phyloP scores from a whole-genome alignment of 2,888 invertebrate genomes.

The Orthosia gracilis region DNA sequence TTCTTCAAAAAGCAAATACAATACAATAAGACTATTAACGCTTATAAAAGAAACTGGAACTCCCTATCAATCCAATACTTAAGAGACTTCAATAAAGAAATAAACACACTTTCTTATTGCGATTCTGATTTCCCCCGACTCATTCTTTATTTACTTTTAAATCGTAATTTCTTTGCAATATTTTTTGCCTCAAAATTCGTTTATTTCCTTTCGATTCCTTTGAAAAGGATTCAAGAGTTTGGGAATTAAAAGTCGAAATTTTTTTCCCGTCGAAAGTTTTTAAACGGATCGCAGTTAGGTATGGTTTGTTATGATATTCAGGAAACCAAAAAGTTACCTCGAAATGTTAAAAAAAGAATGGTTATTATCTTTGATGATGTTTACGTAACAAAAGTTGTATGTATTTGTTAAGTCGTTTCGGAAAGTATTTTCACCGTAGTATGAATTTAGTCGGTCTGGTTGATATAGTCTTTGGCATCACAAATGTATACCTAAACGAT shows the following conservation, averaged over 20 bases:
- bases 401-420: not conserved
- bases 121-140: constrained; percentile 48
- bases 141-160: constrained; percentile 49
- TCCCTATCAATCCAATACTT: constrained; percentile 12
- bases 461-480: no score
- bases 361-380: not conserved
- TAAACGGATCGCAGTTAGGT: not conserved
- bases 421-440: no score
- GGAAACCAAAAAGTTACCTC: constrained; percentile 9
- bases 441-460: no score
- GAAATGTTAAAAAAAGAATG: not conserved
- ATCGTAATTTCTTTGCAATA: constrained; percentile 27
- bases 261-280: constrained; percentile 18
- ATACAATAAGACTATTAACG: not conserved
- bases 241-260: constrained; percentile 10
- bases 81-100: constrained; percentile 38
- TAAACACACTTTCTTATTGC: constrained; percentile 38
- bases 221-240: constrained; percentile 30
- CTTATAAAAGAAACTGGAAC: not conserved
- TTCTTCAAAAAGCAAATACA: not conserved
- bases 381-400: not conserved
- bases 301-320: constrained; percentile 24
- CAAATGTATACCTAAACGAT: not conserved
- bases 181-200: constrained; percentile 23
- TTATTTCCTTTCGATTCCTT: constrained; percentile 22